Percentiles rank a stretch among this genome's conserved stretches.
phyloP scores from a whole-genome alignment of 2,797 vertebrate genomes.

The Scarus forsteni region DNA sequence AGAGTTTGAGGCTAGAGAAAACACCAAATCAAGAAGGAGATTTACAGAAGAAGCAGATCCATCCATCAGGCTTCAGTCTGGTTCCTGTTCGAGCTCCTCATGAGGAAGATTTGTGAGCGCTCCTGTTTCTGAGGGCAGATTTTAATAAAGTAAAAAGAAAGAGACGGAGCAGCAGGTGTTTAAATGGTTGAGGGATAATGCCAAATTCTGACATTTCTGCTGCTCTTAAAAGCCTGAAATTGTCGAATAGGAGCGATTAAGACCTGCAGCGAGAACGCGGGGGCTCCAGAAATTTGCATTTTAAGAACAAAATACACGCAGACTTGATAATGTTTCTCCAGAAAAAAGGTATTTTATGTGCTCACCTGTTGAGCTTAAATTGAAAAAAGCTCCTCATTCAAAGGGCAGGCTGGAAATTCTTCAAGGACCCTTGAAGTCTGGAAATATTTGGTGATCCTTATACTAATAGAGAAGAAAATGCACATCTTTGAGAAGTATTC shows the following conservation, averaged over 20 bases:
- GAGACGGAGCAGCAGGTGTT: not conserved
- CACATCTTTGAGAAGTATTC: not conserved
- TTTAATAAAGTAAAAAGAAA: not conserved
- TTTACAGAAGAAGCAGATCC: not conserved
- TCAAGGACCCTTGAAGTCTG: not conserved
- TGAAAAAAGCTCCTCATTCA: not conserved
- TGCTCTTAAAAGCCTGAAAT: constrained; percentile 7
- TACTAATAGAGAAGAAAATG: not conserved
- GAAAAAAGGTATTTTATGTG: too few relatives aligned
- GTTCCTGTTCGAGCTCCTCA: not conserved
- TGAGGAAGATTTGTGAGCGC: too few relatives aligned
- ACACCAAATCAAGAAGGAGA: not conserved
- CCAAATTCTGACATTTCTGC: constrained; percentile 37
- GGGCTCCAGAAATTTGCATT: not conserved
- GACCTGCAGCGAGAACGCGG: not conserved
- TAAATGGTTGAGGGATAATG: constrained; percentile 23
- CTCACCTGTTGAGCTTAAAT: constrained; percentile 1
- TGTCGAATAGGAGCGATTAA: not conserved
- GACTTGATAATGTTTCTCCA: not conserved
- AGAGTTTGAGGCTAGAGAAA: not conserved
- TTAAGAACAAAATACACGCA: not conserved
- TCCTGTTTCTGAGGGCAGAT: not conserved
- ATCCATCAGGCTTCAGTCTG: not conserved
- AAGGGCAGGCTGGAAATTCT: not conserved
- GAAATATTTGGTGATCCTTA: not conserved